These are phyloP conservation scores for Calcarius lapponicus DNA, from an alignment of 2,797 vertebrate genomes.

Conservation along the genomic window DNA sequence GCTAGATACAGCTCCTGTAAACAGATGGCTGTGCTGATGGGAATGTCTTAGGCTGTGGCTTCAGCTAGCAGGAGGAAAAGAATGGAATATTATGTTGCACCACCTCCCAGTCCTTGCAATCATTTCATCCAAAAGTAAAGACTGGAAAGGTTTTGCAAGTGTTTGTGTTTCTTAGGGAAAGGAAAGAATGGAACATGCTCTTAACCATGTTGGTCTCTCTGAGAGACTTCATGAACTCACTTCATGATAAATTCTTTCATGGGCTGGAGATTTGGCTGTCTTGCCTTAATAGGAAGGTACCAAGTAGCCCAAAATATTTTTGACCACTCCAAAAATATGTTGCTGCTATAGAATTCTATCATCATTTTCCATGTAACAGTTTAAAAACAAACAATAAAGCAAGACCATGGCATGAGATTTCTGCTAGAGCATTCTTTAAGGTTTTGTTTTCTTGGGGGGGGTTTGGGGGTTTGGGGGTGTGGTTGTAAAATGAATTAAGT, in stretches of 20 bases:
- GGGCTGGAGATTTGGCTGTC: not conserved
- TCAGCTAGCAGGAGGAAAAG: not conserved
- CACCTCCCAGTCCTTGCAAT: not conserved
- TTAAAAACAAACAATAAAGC: slow-evolving; percentile 29
- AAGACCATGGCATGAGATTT: not conserved
- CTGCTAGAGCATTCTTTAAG: not conserved
- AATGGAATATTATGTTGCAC: not conserved
- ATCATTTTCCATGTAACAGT: not conserved
- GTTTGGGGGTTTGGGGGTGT: rapidly evolving
- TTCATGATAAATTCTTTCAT: not conserved
- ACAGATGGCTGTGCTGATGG: not conserved
- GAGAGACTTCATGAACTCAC: not conserved
- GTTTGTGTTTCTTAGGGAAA: not conserved
- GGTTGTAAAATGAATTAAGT: not conserved
- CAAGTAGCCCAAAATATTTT: not conserved
- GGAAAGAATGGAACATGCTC: not conserved
- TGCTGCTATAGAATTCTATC: slow-evolving; percentile 23
- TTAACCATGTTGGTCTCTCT: not conserved
- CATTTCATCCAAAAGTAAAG: not conserved
- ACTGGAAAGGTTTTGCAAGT: not conserved
- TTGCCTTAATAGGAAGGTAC: slow-evolving; percentile 44
- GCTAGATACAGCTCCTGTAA: not conserved
- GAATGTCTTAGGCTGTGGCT: not conserved
- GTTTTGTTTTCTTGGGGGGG: not conserved
- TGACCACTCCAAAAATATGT: slow-evolving; percentile 2